Base-by-base conservation (phyloP, 2,113 vertebrate species). In the Sardina pilchardus region DNA sequence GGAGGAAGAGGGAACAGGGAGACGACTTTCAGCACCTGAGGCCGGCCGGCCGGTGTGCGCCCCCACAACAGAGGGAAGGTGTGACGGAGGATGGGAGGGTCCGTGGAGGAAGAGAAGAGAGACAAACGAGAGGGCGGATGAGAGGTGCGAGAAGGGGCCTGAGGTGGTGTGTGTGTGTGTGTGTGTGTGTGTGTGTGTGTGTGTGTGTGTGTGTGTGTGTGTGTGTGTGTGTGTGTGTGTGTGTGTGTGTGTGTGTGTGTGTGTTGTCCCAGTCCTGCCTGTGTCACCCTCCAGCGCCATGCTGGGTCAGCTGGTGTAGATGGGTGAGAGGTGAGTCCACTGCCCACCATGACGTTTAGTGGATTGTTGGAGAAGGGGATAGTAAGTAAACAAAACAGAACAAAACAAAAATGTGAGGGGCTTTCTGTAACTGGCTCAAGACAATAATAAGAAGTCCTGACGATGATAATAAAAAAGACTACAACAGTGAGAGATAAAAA, bases 341-440 rank as follows among this genome's bases (percentile, higher is more conserved):
- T 81, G 59, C 81, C 88, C 82, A 59, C 82, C 71, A 85, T 67
- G n/a, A 19, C 1, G 67, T 85, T 24, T 14, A 87, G 81, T 89
- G 30, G 19, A 85, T 71, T 81, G 83, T 85, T 84, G 84, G 83
- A 81, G 81, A 86, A 84, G 9, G 9, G 87, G 39, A 90, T 63
- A 84, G 71, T 84, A 44, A 85, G 82, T 63, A 26, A 85, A 88
- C 86, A 88, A 56, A 82, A 5, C 14, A 86, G 47, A 81, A 59
- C 81, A 50, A 83, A 82, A 59, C 0, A n/a, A 80, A 30, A 30
- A 16, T 39, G 8, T 39, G 6, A 21, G 10, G 43, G 83, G 39
- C 42, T 36, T 71, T 84, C 34, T 71, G 21, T 26, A 8, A 30
- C 1, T 71, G n/a, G 30, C 1, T 10, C n/a, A 34, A 34, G 3